Conservation (phyloP, 2,888 invertebrate genomes). For the Trichopoda pennipes region DNA sequence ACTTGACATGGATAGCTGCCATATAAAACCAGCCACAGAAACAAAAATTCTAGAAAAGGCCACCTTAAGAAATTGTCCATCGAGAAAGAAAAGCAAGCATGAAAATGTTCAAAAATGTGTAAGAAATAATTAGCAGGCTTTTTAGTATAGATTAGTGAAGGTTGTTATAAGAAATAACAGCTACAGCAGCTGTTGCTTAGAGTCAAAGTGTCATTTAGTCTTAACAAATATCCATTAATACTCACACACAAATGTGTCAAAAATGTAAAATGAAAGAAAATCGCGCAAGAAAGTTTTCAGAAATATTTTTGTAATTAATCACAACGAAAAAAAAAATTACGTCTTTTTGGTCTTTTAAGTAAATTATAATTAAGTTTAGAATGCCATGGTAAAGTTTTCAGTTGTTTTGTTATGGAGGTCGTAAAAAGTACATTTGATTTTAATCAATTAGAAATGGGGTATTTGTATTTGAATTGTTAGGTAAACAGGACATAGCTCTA, state of each 20-base stretch:
- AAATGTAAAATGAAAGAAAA: slow-evolving; percentile 54
- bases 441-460: too few relatives aligned
- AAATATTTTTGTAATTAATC: too few relatives aligned
- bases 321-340: too few relatives aligned
- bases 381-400: too few relatives aligned
- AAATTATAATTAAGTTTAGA: too few relatives aligned
- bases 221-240: not conserved
- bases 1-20: not conserved
- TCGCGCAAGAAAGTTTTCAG: not conserved
- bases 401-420: too few relatives aligned
- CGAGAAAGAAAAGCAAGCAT: not conserved
- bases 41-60: not conserved
- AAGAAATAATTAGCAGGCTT: slow-evolving; percentile 66
- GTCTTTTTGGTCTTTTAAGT: too few relatives aligned
- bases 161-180: slow-evolving; percentile 60
- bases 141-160: slow-evolving; percentile 63
- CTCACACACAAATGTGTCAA: slow-evolving; percentile 51
- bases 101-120: slow-evolving; percentile 35
- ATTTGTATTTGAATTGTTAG: too few relatives aligned
- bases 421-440: too few relatives aligned
- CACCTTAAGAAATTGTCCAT: slow-evolving; percentile 17
- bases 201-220: slow-evolving; percentile 26
- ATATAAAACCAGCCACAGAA: not conserved
- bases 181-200: slow-evolving; percentile 57
- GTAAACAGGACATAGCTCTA: too few relatives aligned